Conservation (phyloP, 2,888 invertebrate genomes). For the Sinelater perroti region DNA sequence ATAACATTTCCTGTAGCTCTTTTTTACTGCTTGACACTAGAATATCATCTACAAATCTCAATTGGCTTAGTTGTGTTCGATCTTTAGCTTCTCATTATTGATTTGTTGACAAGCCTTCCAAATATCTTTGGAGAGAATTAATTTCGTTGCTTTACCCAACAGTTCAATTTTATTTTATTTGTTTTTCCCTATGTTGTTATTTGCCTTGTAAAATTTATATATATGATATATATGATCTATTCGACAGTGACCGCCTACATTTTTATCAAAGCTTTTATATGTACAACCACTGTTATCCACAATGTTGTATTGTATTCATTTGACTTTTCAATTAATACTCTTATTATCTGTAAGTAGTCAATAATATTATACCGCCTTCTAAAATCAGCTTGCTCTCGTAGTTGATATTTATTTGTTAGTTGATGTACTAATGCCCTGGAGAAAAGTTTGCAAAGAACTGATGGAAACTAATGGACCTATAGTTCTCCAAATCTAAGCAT, state of each 20-base stretch:
- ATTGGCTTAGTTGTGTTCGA: no score
- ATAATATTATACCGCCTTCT: background rate
- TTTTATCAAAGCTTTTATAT: background rate
- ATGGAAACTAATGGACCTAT: background rate
- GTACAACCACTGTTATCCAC: background rate
- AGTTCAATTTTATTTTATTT: background rate
- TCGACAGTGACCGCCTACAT: background rate
- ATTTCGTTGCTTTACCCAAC: background rate
- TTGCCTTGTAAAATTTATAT: background rate
- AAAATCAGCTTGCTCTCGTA: slow-evolving; percentile 2
- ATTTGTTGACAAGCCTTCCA: no score
- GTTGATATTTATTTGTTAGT: slow-evolving; percentile 3
- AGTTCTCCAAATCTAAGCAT: slow-evolving; percentile 4
- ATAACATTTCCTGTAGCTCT: background rate
- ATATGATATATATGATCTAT: background rate
- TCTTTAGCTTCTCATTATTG: background rate
- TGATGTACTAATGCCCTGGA: background rate
- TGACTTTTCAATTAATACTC: no score
- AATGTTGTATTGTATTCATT: slow-evolving; percentile 1
- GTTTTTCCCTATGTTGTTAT: no score
- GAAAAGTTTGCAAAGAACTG: background rate
- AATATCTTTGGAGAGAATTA: background rate
- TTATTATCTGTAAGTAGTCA: background rate
- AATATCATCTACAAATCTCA: slow-evolving; percentile 7
- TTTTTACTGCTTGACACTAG: background rate